Evolutionary conservation across 2,888 invertebrate species (phyloP).

Genomic region (Leptothorax acervorum): DNA sequence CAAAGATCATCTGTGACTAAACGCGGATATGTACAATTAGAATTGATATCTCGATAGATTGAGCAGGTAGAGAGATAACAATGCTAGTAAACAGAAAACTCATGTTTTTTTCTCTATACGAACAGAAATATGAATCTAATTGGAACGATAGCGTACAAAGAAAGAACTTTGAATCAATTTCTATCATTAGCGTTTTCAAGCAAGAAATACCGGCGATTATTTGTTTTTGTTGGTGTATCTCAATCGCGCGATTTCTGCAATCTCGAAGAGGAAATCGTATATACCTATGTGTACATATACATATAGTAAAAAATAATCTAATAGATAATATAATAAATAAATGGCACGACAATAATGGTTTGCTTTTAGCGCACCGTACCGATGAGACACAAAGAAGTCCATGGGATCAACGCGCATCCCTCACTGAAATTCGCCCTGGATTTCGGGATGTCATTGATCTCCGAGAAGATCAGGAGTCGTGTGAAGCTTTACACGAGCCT

Average conservation of each 20-base stretch:
- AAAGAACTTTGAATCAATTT: background rate
- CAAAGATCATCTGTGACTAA: no score
- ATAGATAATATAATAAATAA: background rate
- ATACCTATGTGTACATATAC: no score
- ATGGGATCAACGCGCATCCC: conserved; percentile 91
- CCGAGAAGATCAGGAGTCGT: conserved; percentile 91
- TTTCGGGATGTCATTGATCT: conserved; percentile 92
- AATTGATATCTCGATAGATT: no score
- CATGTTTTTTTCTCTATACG: no score
- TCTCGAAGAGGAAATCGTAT: background rate
- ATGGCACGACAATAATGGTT: no score
- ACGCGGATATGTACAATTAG: no score
- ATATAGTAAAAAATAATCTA: background rate
- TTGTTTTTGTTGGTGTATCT: background rate
- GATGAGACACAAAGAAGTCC: conserved; percentile 92
- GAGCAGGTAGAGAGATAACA: no score
- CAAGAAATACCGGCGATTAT: background rate
- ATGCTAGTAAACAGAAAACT: no score
- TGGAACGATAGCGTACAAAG: no score
- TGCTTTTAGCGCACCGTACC: conserved; percentile 90
- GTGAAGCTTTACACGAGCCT: conserved; percentile 89
- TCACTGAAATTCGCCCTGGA: conserved; percentile 92
- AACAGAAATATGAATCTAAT: no score
- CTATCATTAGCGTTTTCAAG: background rate
- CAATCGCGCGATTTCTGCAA: background rate